Evolutionary conservation across 1,140 invertebrate species (phyloP), one percentile per base, ranked within the genome.

Genomic region (Drosophila pandora): DNA sequence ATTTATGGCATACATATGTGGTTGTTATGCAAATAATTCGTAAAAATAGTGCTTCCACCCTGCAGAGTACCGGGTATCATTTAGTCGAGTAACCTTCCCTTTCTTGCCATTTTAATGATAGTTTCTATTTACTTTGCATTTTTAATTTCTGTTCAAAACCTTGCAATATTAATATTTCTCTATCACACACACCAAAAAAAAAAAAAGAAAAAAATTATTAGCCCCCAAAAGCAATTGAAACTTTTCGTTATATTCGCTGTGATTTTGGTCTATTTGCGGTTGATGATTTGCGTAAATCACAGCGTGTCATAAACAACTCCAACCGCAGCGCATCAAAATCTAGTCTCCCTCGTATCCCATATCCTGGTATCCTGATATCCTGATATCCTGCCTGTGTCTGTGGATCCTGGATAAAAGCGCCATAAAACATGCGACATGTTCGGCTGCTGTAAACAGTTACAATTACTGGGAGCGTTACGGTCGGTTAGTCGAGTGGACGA

Each of bases 391-490:
- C n/a, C 8, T 32, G 41, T 25, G 25, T 25, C 41, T 39, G 43
- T 3, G 9, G 1, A n/a, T 22, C 30, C 17, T 22, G 7, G 41
- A 47, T n/a, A n/a, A 47, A 23, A 9, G 0, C 0, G 5, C 37
- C 70, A 72, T 73, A 72, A 73, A 72, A 72, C 49, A 73, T 73
- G 49, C 70, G 57, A 48, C 68, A 62, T 73, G 70, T 72, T 72
- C 54, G 70, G 39, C 69, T 72, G 68, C 65, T 62, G 57, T 73
- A 73, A 73, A 72, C 70, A 73, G 68, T 73, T 54, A 73, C 70
- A 72, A 73, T 73, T 73, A 72, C 50, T 54, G 68, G 37, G 49
- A 49, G 67, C 63, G 39, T 22, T 47, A 37, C 64, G 55, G 52
- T 56, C 43, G 32, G 52, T 30, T 56, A 41, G 58, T 63, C 52